Conservation (phyloP, 2,797 vertebrate genomes). For the Tympanoctomys barrerae region DNA sequence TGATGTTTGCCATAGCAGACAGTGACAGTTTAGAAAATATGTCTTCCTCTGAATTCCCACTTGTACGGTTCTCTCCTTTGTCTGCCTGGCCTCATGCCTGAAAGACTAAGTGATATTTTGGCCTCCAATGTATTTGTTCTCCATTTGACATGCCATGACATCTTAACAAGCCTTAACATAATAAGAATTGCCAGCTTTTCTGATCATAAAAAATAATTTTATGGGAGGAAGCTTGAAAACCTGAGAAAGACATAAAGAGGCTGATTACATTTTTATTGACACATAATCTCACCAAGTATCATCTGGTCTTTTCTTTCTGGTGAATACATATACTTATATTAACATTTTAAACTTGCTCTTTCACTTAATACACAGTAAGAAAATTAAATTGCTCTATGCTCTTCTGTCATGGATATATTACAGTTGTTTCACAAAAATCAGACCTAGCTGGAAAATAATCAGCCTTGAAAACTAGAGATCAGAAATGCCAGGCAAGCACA, state of each 20-base stretch:
- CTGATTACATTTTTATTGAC: conserved; percentile 15
- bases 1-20: not conserved
- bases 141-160: not conserved
- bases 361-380: not conserved
- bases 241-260: not conserved
- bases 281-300: not conserved
- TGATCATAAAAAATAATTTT: conserved; percentile 46
- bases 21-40: not conserved
- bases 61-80: not conserved
- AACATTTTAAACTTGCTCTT: conserved; percentile 34
- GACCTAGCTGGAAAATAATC: not conserved
- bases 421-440: not conserved
- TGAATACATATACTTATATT: not conserved
- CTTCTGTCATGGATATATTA: not conserved
- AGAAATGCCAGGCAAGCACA: too few species aligned
- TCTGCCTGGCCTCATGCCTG: not conserved
- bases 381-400: not conserved
- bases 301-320: not conserved
- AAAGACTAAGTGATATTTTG: conserved; percentile 2
- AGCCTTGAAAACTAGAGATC: not conserved
- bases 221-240: conserved; percentile 21
- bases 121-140: not conserved
- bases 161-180: not conserved
- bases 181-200: conserved; percentile 23
- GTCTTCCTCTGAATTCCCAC: not conserved